Base-by-base conservation (phyloP, 2,797 vertebrate species). In the Pseudomugil tenellus region DNA sequence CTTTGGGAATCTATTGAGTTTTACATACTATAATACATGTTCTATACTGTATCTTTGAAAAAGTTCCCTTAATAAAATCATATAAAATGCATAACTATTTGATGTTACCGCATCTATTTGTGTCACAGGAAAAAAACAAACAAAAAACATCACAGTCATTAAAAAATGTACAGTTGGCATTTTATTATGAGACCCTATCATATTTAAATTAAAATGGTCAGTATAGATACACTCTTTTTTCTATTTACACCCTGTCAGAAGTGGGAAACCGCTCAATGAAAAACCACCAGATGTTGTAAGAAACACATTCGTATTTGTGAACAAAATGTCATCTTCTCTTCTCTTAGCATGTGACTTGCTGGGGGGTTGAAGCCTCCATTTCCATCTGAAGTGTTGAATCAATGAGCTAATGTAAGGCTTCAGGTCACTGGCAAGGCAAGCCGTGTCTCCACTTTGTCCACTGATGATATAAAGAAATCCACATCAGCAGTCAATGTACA, bases 391-490 rank as follows among this genome's bases (percentile, higher is more conserved):
- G 54, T 43, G 74, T 81, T 74, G 72, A 79, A 56, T 79, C 69
- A 74, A 70, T 79, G 32, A 80, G 72, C 76, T 80, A 68, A 84
- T 58, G 63, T 91, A 90, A 3, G 87, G 87, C 88, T 93, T 92
- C 92, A 86, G 94, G 80, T 93, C 87, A 0, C 87, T 84, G 67
- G 89, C 81, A 85, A 82, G 89, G 91, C 83, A 84, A 81, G 85
- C 87, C 63, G 67, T 68, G 77, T 93, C 93, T 76, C 94, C 92
- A 76, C 93, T 94, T 63, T 93, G 87, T 0, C 91, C 84, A 90
- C 92, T 84, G 93, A 94, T 32, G 84, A 89, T 87, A 92, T 91
- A 78, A 90, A 81, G 91, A 92, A 83, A 94, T 92, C 92, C 92
- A 75, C 34, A 6, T 63, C 60, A 80, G 77, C 76, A 69, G 79